phyloP scores from a whole-genome alignment of 2,888 invertebrate species.

The Branchipolynoe longqiensis region DNA sequence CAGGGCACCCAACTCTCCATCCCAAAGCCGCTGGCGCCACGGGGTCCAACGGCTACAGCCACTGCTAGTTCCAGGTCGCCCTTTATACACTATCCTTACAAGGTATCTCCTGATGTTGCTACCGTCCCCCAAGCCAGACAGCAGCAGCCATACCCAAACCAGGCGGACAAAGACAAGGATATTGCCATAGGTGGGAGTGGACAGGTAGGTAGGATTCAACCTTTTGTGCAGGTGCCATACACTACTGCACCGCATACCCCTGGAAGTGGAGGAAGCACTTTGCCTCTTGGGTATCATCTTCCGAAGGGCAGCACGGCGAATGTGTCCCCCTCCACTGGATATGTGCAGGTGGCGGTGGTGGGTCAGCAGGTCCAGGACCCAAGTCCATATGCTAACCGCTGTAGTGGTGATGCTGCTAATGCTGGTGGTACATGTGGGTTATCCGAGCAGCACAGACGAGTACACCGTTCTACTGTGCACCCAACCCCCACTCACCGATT shows the following conservation, averaged over 20 bases:
- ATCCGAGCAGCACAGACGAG: not conserved
- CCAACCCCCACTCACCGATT: not conserved
- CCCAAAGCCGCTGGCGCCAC: not conserved
- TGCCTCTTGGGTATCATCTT: too few relatives aligned
- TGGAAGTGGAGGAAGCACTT: too few relatives aligned
- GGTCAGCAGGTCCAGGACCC: not conserved
- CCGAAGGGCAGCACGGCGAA: too few relatives aligned
- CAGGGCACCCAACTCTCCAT: not conserved
- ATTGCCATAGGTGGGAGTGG: not conserved
- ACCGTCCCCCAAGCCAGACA: not conserved
- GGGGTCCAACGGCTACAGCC: not conserved
- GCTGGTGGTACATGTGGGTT: not conserved
- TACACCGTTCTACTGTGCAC: not conserved
- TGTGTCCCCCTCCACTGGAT: slow-evolving; percentile 13
- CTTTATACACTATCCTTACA: not conserved
- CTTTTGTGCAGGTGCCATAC: too few relatives aligned
- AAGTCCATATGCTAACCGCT: not conserved
- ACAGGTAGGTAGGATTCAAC: slow-evolving; percentile 6
- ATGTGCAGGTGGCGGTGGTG: slow-evolving; percentile 2
- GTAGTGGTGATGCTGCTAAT: not conserved
- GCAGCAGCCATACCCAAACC: not conserved
- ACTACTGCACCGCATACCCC: too few relatives aligned
- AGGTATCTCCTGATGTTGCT: not conserved
- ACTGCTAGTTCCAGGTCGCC: not conserved
- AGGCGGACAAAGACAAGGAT: not conserved